These are phyloP conservation scores for Chelon labrosus DNA, from an alignment of 2,797 vertebrate genomes.

Conservation along the genomic window DNA sequence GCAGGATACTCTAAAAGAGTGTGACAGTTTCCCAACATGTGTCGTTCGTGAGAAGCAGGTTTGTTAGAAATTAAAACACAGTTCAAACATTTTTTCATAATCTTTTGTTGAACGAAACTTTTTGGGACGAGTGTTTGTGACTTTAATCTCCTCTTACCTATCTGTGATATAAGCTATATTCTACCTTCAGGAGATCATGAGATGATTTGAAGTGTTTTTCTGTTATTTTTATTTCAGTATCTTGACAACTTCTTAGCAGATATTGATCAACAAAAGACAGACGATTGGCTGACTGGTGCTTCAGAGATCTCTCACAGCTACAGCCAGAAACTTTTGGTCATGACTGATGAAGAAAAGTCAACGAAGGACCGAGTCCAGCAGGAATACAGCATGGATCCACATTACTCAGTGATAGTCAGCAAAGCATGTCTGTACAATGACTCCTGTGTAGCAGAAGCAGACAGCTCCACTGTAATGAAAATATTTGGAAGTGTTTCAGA, in stretches of 20 bases:
- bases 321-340: constrained; percentile 49
- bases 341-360: constrained; percentile 41
- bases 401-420: constrained; percentile 40
- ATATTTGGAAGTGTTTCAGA: constrained; percentile 54
- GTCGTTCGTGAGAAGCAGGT: not conserved
- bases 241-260: constrained; percentile 18
- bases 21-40: not conserved
- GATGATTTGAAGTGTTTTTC: not conserved
- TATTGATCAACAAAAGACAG: constrained; percentile 29
- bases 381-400: constrained; percentile 58
- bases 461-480: constrained; percentile 38
- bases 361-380: constrained; percentile 39
- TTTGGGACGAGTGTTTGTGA: too few species aligned
- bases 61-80: not conserved
- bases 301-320: constrained; percentile 55
- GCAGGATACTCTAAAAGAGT: not conserved
- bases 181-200: too few species aligned
- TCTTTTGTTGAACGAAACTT: too few species aligned
- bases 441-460: constrained; percentile 37
- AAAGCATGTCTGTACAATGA: constrained; percentile 31
- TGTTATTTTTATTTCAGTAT: constrained; percentile 32
- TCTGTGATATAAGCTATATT: too few species aligned
- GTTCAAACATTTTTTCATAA: too few species aligned
- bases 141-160: too few species aligned
- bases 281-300: constrained; percentile 38